phyloP scores from a whole-genome alignment of 2,888 invertebrate species.

The Chrysolina oricalcia region DNA sequence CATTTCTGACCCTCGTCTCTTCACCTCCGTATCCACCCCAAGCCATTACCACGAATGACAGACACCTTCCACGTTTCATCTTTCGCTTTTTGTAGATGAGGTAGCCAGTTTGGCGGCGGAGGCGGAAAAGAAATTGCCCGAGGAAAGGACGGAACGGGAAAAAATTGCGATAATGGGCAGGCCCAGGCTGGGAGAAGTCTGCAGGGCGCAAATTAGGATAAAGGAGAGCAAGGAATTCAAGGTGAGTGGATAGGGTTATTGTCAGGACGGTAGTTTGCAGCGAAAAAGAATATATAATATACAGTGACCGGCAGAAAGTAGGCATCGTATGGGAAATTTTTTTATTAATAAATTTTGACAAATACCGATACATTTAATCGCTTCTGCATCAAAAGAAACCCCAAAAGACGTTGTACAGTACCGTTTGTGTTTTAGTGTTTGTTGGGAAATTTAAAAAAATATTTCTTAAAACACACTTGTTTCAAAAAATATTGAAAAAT shows the following conservation, averaged over 20 bases:
- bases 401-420: too few species aligned
- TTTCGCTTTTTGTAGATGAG: conserved; percentile 71
- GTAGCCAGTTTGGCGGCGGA: conserved; percentile 77
- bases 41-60: background rate
- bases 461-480: too few species aligned
- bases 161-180: conserved; percentile 92
- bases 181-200: conserved; percentile 92
- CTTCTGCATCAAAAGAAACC: too few species aligned
- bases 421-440: too few species aligned
- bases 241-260: conserved; percentile 75
- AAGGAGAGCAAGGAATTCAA: conserved; percentile 99
- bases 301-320: too few species aligned
- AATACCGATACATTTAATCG: too few species aligned
- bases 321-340: too few species aligned
- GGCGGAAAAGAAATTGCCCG: conserved; percentile 79
- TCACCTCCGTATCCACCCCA: background rate
- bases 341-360: too few species aligned
- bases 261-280: background rate
- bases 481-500: too few species aligned
- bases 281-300: too few species aligned
- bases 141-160: conserved; percentile 85
- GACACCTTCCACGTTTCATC: background rate
- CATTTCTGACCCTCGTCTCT: background rate
- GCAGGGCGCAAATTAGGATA: conserved; percentile 90
- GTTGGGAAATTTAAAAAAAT: too few species aligned